Percentiles rank a stretch among this genome's conserved stretches.
These are phyloP conservation scores for Cephus sareptanus DNA, from an alignment of 2,888 invertebrate species.

Conservation along the genomic window DNA sequence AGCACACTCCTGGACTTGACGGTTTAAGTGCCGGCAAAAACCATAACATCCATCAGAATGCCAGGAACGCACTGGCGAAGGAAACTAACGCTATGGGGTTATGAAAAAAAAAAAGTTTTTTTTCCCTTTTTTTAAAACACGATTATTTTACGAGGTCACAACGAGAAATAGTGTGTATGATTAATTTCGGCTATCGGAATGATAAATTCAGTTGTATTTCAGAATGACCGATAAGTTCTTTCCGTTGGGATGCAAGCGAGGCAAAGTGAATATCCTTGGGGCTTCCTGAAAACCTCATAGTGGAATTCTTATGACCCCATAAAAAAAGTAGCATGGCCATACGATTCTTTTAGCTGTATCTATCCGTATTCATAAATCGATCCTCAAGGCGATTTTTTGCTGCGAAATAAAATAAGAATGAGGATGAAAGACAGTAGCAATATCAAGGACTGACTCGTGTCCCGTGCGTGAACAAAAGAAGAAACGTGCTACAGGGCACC, in stretches of 20 bases:
- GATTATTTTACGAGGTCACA: background rate
- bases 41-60: conserved; percentile 14
- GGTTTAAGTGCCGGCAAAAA: conserved; percentile 24
- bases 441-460: conserved; percentile 5
- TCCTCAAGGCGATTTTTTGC: background rate
- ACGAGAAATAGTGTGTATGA: background rate
- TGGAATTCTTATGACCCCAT: background rate
- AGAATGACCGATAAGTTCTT: background rate
- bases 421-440: conserved; percentile 67
- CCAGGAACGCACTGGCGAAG: background rate
- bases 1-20: conserved; percentile 20
- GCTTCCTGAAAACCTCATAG: background rate
- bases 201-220: background rate
- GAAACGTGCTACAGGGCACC: conserved; percentile 58
- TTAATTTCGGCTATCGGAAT: background rate
- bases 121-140: background rate
- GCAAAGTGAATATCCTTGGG: background rate
- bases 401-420: conserved; percentile 55
- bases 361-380: background rate
- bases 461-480: conserved; percentile 21
- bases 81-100: background rate
- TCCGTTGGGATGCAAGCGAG: background rate
- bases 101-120: background rate
- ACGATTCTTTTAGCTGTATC: background rate
- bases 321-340: background rate